phyloP scores from a whole-genome alignment of 2,797 vertebrate genomes.

The Sebastes iracundus region DNA sequence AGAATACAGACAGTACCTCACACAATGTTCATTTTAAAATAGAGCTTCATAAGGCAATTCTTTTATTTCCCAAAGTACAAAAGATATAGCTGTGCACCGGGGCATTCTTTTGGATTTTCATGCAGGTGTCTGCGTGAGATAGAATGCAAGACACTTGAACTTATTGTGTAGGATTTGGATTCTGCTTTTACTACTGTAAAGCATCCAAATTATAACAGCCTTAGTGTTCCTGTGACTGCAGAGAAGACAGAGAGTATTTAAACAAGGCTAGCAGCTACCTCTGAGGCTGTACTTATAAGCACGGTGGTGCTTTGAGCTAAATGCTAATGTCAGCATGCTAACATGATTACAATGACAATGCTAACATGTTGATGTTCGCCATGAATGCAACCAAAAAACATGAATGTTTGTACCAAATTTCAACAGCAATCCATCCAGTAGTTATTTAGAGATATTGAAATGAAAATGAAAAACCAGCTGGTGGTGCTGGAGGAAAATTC shows the following conservation, averaged over 20 bases:
- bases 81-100: not conserved
- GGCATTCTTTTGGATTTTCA: not conserved
- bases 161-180: not conserved
- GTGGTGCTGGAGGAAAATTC: no score
- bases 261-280: not conserved
- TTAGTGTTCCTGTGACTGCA: not conserved
- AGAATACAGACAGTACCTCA: not conserved
- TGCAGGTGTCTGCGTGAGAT: not conserved
- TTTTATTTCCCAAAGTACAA: not conserved
- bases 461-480: no score
- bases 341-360: not conserved
- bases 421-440: no score
- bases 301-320: not conserved
- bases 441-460: no score
- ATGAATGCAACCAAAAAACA: no score
- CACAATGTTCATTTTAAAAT: not conserved
- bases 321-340: no score
- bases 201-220: not conserved
- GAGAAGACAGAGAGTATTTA: not conserved
- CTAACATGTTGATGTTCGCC: no score
- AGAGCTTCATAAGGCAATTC: not conserved
- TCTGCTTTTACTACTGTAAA: not conserved
- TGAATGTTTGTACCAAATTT: no score
- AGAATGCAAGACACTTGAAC: not conserved
- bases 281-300: not conserved